Evolutionary conservation across 37 sponge, comb jelly and placozoan species (phyloP).

Genomic region (Hormiphora californensis): DNA sequence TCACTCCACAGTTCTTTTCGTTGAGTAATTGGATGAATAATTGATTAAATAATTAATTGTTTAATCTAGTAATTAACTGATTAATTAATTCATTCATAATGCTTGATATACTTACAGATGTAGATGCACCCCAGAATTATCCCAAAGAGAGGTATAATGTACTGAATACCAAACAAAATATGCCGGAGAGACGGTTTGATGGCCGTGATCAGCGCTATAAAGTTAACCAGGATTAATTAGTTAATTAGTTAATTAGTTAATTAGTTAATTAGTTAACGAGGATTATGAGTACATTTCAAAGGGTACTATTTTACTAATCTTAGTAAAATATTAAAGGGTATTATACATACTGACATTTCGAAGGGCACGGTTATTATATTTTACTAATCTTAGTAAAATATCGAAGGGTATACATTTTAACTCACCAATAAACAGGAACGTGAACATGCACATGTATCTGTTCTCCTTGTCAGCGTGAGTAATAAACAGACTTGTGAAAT

Average conservation of each 20-base stretch:
- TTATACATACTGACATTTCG: background rate
- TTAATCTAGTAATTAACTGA: too few relatives aligned
- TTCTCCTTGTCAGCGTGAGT: background rate
- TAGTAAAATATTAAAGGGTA: background rate
- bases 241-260: too few relatives aligned
- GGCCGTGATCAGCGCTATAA: background rate
- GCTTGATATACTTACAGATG: background rate
- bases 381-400: background rate
- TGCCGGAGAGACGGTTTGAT: conserved; percentile 18
- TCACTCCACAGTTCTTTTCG: too few relatives aligned
- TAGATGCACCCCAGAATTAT: background rate
- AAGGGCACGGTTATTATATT: too few relatives aligned
- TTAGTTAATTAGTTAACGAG: too few relatives aligned
- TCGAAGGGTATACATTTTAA: background rate
- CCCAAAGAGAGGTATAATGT: conserved; percentile 10
- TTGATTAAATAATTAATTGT: too few relatives aligned
- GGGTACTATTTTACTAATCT: too few relatives aligned
- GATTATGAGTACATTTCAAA: too few relatives aligned
- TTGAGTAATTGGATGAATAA: too few relatives aligned
- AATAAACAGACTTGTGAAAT: background rate
- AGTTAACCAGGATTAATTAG: too few relatives aligned
- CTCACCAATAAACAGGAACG: background rate
- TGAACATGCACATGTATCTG: background rate
- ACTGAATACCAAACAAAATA: background rate
- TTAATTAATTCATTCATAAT: too few relatives aligned